Base-by-base conservation (phyloP, 2,888 invertebrate species). In the Platycnemis pennipes region DNA sequence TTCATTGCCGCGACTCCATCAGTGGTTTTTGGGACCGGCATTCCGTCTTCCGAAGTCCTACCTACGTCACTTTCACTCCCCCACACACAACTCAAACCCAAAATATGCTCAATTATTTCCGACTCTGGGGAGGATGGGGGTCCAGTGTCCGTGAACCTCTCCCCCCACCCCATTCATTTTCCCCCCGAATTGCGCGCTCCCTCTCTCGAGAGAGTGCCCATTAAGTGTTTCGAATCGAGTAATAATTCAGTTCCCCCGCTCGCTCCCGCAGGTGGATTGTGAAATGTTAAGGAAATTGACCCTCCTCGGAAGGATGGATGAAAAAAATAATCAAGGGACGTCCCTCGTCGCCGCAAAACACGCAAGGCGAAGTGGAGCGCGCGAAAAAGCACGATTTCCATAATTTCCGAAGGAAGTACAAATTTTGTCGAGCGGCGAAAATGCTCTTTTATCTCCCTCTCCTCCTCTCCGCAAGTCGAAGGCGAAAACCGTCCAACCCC, bases 71-170 rank as follows among this genome's bases (percentile, higher is more conserved):
- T 37, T 77, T 77, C 37, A 7, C 77, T 11, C 31, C 2, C 13
- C 77, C 4, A 11, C 11, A 16, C 77, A 13, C n/a, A n/a, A n/a
- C 31, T 77, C 31, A 16, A 26, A 77, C 0, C 77, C 11, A 37
- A 77, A n/a, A n/a, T n/a, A n/a, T n/a, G n/a, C 63, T 8, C 77
- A 77, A 77, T 77, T 16, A 37, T 77, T 77, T 77, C 77, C 77
- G 37, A 77, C 19, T 26, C 22, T 46, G 53, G 53, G 53, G 13
- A 1, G 53, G 19, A 53, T 7, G 53, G 53, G 53, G 53, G 1
- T 53, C 19, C 53, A 77, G 77, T 13, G 37, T 77, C 77, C 77
- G 37, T 77, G 77, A 77, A 77, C 77, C 37, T 13, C 22, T 1
- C 77, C 22, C 1, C 22, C 26, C 19, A n/a, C 49, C 4, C 13